These are phyloP conservation scores for Rotaria macrura DNA, from an alignment of 2,888 invertebrate genomes.

Conservation along the genomic window DNA sequence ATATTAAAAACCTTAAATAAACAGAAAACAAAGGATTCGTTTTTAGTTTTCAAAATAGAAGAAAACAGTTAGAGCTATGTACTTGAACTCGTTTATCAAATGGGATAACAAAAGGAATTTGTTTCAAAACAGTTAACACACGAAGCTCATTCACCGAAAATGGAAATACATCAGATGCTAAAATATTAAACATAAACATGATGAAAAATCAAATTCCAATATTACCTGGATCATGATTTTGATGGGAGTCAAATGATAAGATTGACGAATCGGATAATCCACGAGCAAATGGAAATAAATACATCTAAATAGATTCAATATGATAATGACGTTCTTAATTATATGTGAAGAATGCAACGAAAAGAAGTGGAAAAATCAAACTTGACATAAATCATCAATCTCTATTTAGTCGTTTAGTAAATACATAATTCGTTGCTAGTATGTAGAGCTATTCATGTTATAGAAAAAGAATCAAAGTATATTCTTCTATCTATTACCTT, in stretches of 20 bases:
- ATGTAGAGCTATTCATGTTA: too few relatives aligned
- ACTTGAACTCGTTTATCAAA: slow-evolving; percentile 79
- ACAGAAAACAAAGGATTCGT: neutral
- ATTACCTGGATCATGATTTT: slow-evolving; percentile 34
- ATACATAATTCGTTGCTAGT: too few relatives aligned
- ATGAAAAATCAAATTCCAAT: too few relatives aligned
- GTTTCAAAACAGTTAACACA: slow-evolving; percentile 72
- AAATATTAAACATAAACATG: too few relatives aligned
- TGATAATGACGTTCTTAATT: neutral
- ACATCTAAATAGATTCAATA: neutral
- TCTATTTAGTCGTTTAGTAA: too few relatives aligned
- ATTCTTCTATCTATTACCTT: slow-evolving; percentile 38
- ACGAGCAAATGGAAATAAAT: neutral
- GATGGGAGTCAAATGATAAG: neutral
- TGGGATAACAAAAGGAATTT: slow-evolving; percentile 84
- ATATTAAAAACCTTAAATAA: slow-evolving; percentile 18
- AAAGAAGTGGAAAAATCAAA: too few relatives aligned
- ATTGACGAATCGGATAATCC: neutral
- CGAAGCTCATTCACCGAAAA: slow-evolving; percentile 75
- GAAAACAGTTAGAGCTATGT: slow-evolving; percentile 50
- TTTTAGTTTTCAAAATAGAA: slow-evolving; percentile 1
- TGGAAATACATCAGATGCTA: slow-evolving; percentile 67
- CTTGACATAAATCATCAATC: too few relatives aligned
- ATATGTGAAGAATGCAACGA: too few relatives aligned
- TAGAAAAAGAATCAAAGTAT: too few relatives aligned